A percentile compares a stretch with the other conserved stretches of the same genome.
These are phyloP conservation scores for Trichosurus vulpecula DNA, from an alignment of 2,797 vertebrate species.

Conservation along the genomic window DNA sequence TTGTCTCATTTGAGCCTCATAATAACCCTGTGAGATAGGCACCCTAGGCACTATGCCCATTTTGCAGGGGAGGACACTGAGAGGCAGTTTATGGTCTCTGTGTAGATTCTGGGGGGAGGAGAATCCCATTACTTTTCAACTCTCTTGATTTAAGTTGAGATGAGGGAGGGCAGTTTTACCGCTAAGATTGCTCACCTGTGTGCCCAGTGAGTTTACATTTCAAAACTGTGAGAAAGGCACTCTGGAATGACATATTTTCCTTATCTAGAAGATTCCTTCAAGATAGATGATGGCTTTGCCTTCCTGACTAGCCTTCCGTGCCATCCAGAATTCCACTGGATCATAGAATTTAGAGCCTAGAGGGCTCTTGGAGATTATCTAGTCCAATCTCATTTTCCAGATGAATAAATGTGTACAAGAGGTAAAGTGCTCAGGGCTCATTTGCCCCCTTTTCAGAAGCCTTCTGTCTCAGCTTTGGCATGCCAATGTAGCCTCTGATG, in stretches of 20 bases:
- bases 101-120: neutral
- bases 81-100: neutral
- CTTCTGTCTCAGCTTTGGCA: constrained; percentile 8
- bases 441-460: constrained; percentile 16
- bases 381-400: neutral
- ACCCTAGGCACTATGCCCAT: neutral
- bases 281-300: constrained; percentile 3
- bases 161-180: neutral
- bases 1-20: neutral
- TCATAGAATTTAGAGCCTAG: neutral
- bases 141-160: constrained; percentile 14
- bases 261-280: neutral
- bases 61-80: neutral
- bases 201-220: neutral
- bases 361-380: neutral
- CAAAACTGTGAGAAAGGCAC: neutral
- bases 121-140: neutral
- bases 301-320: neutral
- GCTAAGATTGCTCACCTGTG: neutral
- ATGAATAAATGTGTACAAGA: neutral
- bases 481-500: neutral
- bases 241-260: neutral
- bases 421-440: neutral
- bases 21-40: neutral
- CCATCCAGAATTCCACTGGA: neutral